These are phyloP conservation scores for Caenorhabditis sp. DNA, from an alignment of 2,888 invertebrate genomes.

Conservation along the genomic window DNA sequence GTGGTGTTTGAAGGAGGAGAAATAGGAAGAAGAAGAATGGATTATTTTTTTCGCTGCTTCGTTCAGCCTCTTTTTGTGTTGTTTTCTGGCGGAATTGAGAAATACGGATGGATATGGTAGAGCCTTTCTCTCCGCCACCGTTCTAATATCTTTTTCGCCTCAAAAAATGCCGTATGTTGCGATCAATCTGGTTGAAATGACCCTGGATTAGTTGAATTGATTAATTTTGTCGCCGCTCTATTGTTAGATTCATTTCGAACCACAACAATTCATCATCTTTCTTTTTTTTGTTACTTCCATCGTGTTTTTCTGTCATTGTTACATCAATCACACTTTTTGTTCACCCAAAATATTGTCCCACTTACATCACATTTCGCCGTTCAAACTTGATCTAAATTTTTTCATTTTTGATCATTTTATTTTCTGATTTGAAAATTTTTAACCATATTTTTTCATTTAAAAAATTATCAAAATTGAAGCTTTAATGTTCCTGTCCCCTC, in stretches of 20 bases:
- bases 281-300: not conserved
- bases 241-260: not conserved
- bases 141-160: too few relatives aligned
- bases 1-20: conserved; percentile 1
- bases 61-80: not conserved
- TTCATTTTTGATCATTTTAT: too few relatives aligned
- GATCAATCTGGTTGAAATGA: not conserved
- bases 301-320: not conserved
- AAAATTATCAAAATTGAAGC: too few relatives aligned
- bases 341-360: not conserved
- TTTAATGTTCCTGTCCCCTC: too few relatives aligned
- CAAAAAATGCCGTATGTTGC: not conserved
- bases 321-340: not conserved
- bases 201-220: not conserved
- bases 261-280: not conserved
- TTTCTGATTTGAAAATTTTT: too few relatives aligned
- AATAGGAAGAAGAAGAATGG: not conserved
- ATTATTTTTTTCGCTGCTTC: not conserved
- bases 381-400: too few relatives aligned
- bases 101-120: too few relatives aligned
- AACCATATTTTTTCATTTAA: too few relatives aligned
- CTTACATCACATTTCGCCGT: not conserved
- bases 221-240: not conserved
- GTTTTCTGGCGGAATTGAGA: not conserved
- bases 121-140: too few relatives aligned